Conservation (phyloP, 1,140 invertebrate genomes). For the Pararge aegeria region DNA sequence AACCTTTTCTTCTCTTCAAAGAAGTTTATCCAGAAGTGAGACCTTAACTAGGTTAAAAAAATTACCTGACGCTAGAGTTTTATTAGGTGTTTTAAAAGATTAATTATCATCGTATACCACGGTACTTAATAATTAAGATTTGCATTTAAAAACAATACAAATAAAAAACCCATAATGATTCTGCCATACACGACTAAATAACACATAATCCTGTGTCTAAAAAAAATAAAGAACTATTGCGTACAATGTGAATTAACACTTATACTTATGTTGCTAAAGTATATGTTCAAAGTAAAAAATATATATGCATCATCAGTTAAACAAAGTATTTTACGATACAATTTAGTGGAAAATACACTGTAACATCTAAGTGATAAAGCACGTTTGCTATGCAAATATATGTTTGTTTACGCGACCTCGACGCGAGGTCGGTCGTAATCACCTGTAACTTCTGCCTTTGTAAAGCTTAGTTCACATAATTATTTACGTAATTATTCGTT, state of each 20-base stretch:
- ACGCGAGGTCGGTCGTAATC: constrained; percentile 23
- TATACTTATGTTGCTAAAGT: background rate
- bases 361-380: constrained; percentile 8
- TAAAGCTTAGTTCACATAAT: constrained; percentile 14
- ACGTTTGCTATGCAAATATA: background rate
- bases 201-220: background rate
- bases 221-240: background rate
- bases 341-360: background rate
- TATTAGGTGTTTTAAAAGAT: too few relatives aligned
- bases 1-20: too few relatives aligned
- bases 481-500: background rate
- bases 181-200: background rate
- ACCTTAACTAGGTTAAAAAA: too few relatives aligned
- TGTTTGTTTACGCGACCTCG: constrained; percentile 21
- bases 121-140: background rate
- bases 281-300: constrained; percentile 1
- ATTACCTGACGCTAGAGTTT: too few relatives aligned
- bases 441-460: constrained; percentile 23
- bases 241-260: background rate
- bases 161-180: background rate
- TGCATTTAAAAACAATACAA: background rate
- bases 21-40: too few relatives aligned
- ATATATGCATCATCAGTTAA: constrained; percentile 3
- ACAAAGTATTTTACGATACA: background rate
- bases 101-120: too few relatives aligned